Percentiles rank a stretch among this genome's conserved stretches.
Conservation (phyloP, 2,888 invertebrate genomes). For the Axea sp. region DNA sequence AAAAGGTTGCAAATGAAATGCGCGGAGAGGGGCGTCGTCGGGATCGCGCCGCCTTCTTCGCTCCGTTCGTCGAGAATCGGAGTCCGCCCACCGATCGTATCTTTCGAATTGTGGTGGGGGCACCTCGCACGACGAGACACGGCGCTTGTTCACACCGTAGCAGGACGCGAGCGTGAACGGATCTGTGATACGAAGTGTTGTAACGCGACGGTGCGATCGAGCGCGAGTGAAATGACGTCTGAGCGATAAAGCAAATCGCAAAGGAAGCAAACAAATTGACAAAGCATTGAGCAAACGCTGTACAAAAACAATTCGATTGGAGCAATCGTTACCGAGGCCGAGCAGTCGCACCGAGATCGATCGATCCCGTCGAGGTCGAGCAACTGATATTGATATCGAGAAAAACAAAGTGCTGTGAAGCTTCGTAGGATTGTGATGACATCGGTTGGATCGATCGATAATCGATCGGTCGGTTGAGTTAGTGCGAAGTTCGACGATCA, state of each 20-base stretch:
- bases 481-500: too few species aligned
- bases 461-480: too few species aligned
- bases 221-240: conserved; percentile 26
- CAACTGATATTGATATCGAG: too few species aligned
- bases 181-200: conserved; percentile 24
- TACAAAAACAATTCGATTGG: too few species aligned
- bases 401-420: too few species aligned
- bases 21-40: conserved; percentile 29
- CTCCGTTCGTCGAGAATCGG: background rate
- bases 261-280: too few species aligned
- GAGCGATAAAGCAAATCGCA: conserved; percentile 25
- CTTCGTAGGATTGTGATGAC: too few species aligned
- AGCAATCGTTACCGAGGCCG: too few species aligned
- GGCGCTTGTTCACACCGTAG: conserved; percentile 38
- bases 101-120: conserved; percentile 10
- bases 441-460: too few species aligned
- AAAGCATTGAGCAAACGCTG: too few species aligned
- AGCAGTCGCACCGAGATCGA: too few species aligned
- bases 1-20: conserved; percentile 11
- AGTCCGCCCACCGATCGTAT: conserved; percentile 24
- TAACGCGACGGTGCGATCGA: conserved; percentile 3
- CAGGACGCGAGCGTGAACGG: conserved; percentile 50
- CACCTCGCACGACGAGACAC: background rate
- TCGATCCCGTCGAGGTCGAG: too few species aligned
- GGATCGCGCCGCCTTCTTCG: conserved; percentile 25